Base-by-base conservation (phyloP, 2,888 invertebrate species). In the Leucoptera coffeella region DNA sequence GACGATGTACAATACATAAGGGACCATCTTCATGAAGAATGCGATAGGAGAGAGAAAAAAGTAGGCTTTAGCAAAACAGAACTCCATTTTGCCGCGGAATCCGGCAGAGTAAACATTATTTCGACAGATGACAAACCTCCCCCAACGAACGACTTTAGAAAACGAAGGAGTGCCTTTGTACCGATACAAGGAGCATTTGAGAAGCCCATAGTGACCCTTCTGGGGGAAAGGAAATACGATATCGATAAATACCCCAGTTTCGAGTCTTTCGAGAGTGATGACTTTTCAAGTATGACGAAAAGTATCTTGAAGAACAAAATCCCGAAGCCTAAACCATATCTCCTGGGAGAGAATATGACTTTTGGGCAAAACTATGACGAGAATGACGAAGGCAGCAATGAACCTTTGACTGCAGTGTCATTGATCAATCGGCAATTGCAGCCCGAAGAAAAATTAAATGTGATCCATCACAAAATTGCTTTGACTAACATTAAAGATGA, bases 41-140 rank as follows among this genome's bases (percentile, higher is more conserved):
- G 34, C 30, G 67, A 67, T 25, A 62, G 67, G 38, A 75, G 67
- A 45, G 61, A 73, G 2, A 86, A 87, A 48, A 85, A 78, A 53
- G 89, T 90, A 0, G 88, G 83, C 42, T 90, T 90, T 52, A 86
- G 87, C 46, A 89, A 89, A 61, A 89, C 89, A 1, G 90, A 90
- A 60, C 79, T 90, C 14, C 90, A 90, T 51, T 89, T 89, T 48
- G 83, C 87, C 0, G 84, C 86, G 10, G 89, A 89, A 46, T 84
- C 87, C 2, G 90, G 90, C 0, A 79, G 80, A 40, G 85, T 90
- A 1, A 87, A 89, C 45, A 88, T 90, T 30, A 88, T 90, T 15
- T 87, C 88, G 45, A 89, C 89, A 0, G 87, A 88, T 51, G 86
- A 84, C 34, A 89, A 90, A 49, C 89, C 89, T 23, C 88, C 88